Conservation (phyloP, 2,888 invertebrate species). For the Amiota minor region DNA sequence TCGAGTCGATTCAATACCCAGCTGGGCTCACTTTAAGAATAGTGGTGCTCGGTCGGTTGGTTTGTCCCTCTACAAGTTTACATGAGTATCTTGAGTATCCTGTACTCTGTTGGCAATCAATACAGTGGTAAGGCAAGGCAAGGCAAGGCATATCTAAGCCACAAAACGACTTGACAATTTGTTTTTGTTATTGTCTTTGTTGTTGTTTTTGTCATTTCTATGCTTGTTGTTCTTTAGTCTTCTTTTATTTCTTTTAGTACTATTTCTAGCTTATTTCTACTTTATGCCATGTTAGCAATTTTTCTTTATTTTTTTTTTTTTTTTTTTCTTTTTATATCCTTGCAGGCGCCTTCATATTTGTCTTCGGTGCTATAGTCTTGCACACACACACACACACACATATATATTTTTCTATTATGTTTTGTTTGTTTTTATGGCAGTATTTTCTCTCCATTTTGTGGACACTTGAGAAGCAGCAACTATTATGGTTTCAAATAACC, state of each 20-base stretch:
- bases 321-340: neutral
- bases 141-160: constrained; percentile 58
- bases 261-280: neutral
- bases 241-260: constrained; percentile 38
- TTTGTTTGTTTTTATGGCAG: neutral
- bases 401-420: neutral
- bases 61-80: neutral
- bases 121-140: neutral
- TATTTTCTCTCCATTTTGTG: constrained; percentile 10
- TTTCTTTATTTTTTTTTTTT: neutral
- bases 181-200: constrained; percentile 38
- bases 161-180: constrained; percentile 66
- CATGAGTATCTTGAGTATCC: neutral
- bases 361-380: neutral
- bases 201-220: constrained; percentile 35
- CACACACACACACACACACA: neutral
- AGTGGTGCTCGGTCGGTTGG: neutral
- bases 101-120: too few species aligned
- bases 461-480: constrained; percentile 35
- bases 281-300: constrained; percentile 3
- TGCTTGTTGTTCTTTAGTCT: constrained; percentile 49
- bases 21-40: neutral
- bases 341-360: neutral
- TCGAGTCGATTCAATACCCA: neutral
- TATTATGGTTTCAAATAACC: constrained; percentile 42